phyloP scores from a whole-genome alignment of 2,888 invertebrate species.

The Timandra comae region DNA sequence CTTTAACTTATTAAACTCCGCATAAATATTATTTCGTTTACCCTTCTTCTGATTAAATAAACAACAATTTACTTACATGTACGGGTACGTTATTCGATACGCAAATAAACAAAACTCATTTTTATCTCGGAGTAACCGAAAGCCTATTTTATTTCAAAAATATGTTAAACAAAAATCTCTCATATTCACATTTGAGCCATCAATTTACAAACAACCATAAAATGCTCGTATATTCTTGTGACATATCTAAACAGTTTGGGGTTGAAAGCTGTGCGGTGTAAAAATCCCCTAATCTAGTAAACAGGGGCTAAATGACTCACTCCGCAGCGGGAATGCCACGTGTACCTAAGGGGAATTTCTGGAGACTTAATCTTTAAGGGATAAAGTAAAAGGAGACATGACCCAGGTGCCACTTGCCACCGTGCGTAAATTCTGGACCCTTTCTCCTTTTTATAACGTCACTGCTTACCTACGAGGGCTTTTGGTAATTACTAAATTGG shows the following conservation, averaged over 20 bases:
- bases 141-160: neutral
- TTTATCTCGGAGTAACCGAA: no score
- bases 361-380: slow-evolving; percentile 74
- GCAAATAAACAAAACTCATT: no score
- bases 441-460: slow-evolving; percentile 60
- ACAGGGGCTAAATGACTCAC: slow-evolving; percentile 75
- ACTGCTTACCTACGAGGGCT: slow-evolving; percentile 33
- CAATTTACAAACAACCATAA: slow-evolving; percentile 46
- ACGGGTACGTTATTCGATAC: no score
- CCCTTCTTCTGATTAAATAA: no score
- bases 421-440: slow-evolving; percentile 59
- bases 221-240: slow-evolving; percentile 46
- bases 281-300: slow-evolving; percentile 75
- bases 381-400: slow-evolving; percentile 75
- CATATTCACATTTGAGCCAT: slow-evolving; percentile 40
- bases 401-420: slow-evolving; percentile 66
- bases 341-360: slow-evolving; percentile 44
- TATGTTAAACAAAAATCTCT: slow-evolving; percentile 19
- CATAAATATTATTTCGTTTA: no score
- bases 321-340: slow-evolving; percentile 62
- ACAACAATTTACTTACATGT: no score
- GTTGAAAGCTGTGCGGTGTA: slow-evolving; percentile 64
- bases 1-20: no score
- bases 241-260: slow-evolving; percentile 50
- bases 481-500: slow-evolving; percentile 56